Conservation (phyloP, 2,113 vertebrate genomes). For the Perccottus glenii region DNA sequence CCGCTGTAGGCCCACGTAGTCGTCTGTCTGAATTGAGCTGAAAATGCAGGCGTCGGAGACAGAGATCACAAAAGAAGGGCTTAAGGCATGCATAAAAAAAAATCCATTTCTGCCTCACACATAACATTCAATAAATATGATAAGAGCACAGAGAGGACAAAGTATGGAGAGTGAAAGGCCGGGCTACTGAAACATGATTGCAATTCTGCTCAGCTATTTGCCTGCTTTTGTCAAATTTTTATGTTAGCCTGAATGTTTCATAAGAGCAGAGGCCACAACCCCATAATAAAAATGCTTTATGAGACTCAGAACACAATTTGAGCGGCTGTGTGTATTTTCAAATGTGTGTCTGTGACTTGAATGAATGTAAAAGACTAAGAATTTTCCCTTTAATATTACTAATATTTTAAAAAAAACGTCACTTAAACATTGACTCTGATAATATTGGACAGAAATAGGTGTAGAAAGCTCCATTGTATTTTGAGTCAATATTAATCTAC, state of each 20-base stretch:
- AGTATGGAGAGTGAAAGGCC: constrained; percentile 26
- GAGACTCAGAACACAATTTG: constrained; percentile 15
- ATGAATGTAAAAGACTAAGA: background rate
- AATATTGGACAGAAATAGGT: background rate
- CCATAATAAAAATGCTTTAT: constrained; percentile 50
- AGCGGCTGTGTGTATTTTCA: constrained; percentile 9
- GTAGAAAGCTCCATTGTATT: background rate
- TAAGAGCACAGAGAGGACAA: constrained; percentile 18
- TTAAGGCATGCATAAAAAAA: background rate
- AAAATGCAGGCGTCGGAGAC: background rate
- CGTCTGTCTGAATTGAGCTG: constrained; percentile 15
- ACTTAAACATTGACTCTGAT: background rate
- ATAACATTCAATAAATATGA: constrained; percentile 43
- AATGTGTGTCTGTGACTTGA: background rate
- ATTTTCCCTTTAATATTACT: too few species aligned
- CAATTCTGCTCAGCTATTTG: constrained; percentile 41
- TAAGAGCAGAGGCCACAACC: constrained; percentile 33
- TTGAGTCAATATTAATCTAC: constrained; percentile 1
- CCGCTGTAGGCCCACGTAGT: background rate
- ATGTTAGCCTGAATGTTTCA: constrained; percentile 54
- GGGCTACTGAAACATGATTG: constrained; percentile 28
- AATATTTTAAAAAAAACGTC: background rate
- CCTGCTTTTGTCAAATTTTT: constrained; percentile 45
- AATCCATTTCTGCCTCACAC: constrained; percentile 23
- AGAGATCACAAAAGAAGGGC: constrained; percentile 5